Base-by-base conservation (phyloP, 2,888 invertebrate genomes). In the Gari tellinella region DNA sequence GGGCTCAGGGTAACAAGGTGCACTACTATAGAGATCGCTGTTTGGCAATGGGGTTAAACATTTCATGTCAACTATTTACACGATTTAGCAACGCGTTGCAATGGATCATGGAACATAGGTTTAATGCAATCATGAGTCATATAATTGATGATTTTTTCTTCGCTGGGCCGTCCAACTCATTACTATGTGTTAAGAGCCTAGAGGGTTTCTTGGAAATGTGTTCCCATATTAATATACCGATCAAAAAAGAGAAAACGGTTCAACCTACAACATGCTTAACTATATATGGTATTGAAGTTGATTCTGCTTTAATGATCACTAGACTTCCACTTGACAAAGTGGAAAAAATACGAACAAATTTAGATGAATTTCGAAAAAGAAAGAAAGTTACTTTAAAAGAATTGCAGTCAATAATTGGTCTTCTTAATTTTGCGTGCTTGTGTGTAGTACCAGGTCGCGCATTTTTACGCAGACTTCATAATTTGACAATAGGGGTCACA, bases 401-500 rank as follows among this genome's bases (percentile, higher is more conserved):
- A 19, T 21, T 70, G 17, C 70, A 70, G 25, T 70, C 63, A 1
- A 26, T 70, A 3, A 19, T 64, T 15, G 70, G 70, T 0, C 26
- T 55, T 10, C 17, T 61, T 12, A 61, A 51, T 17, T 61, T 49
- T 51, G 61, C 65, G 15, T 41, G 31, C 31, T 12, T 7, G 8
- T 56, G 49, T 26, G 48, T 68, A 37, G 49, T 56, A 10, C 74
- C 57, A 0, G 74, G 56, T 1, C 31, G 68, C 17, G 21, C 74
- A 21, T 68, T 60, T 63, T 48, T 68, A 23, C 41, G 65, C 2
- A 43, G 72, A 2, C 31, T 77, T 5, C 51, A 55, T 63, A 60
- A 77, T 58, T 23, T 72, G 14, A 72, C 68, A 12, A n/a, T 46
- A 14, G 65, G 62, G n/a, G 21, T 56, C 7, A 15, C 49, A 17